Evolutionary conservation across 2,113 vertebrate species (phyloP).

Genomic region (Pseudorhombus dupliciocellatus): DNA sequence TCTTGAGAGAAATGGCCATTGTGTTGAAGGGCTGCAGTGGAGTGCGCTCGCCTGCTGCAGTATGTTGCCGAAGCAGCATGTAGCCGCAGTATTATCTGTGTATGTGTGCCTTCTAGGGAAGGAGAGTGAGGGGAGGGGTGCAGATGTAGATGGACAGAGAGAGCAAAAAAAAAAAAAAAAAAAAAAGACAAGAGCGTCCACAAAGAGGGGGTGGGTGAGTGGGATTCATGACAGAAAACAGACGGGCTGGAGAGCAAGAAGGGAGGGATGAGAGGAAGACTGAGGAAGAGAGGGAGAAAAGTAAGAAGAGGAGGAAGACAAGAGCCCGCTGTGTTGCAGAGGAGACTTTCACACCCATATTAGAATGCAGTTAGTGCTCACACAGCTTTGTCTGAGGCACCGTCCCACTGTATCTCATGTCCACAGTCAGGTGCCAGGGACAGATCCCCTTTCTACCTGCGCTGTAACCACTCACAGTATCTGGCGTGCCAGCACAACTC

Average conservation of each 20-base stretch:
- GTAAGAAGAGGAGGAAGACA: conserved; percentile 45
- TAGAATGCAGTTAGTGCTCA: conserved; percentile 45
- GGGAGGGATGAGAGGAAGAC: conserved; percentile 30
- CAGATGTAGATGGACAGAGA: conserved; percentile 67
- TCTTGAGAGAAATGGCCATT: conserved; percentile 65
- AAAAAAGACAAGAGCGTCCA: conserved; percentile 47
- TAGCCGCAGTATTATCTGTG: conserved; percentile 74
- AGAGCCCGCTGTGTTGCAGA: conserved; percentile 62
- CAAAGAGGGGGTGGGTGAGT: conserved; percentile 5
- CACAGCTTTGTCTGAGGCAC: conserved; percentile 30
- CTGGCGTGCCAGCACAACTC: conserved; percentile 16
- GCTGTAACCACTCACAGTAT: conserved; percentile 12
- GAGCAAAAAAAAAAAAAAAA: conserved; percentile 22
- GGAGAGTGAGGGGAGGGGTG: conserved; percentile 52
- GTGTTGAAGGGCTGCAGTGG: conserved; percentile 69
- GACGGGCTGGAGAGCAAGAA: conserved; percentile 35
- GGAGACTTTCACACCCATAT: conserved; percentile 65
- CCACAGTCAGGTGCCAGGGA: conserved; percentile 10
- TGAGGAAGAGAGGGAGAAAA: conserved; percentile 19
- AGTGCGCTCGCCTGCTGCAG: conserved; percentile 68
- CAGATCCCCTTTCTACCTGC: not conserved
- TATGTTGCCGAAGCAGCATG: conserved; percentile 72
- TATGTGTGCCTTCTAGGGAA: conserved; percentile 64
- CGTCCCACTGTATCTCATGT: conserved; percentile 39
- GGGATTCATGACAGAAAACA: conserved; percentile 66